Evolutionary conservation across 2,113 vertebrate genomes (phyloP).

Genomic region (Urocolius indicus): DNA sequence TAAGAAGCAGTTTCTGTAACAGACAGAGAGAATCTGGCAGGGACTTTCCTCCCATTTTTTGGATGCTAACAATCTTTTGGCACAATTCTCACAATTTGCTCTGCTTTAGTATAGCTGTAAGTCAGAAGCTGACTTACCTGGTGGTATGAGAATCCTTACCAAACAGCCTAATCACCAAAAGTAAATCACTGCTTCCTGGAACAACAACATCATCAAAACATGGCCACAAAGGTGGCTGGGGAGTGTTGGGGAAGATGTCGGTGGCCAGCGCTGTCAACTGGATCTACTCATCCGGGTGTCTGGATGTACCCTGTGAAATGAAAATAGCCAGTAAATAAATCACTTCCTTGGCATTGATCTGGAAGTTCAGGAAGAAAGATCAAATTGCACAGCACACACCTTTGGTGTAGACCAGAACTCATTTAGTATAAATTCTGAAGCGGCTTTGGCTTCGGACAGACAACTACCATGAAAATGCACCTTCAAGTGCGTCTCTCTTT

Average conservation of each 20-base stretch:
- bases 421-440: conserved; percentile 23
- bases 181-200: conserved; percentile 52
- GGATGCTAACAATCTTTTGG: neutral
- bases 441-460: neutral
- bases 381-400: conserved; percentile 15
- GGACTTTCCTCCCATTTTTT: neutral
- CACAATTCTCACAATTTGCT: neutral
- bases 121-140: neutral
- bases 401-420: neutral
- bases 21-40: neutral
- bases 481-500: neutral
- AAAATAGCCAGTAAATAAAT: conserved; percentile 54
- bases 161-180: conserved; percentile 28
- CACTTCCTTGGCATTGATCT: conserved; percentile 36
- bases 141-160: neutral
- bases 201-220: neutral
- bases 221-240: neutral
- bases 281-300: conserved; percentile 15
- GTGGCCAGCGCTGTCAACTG: neutral
- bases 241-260: neutral
- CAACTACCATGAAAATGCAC: neutral
- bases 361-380: conserved; percentile 18
- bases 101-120: neutral
- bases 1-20: no score
- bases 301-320: neutral